A percentile compares a stretch with the other conserved stretches of the same genome.
phyloP scores from a whole-genome alignment of 2,797 vertebrate species.

The Alca torda region DNA sequence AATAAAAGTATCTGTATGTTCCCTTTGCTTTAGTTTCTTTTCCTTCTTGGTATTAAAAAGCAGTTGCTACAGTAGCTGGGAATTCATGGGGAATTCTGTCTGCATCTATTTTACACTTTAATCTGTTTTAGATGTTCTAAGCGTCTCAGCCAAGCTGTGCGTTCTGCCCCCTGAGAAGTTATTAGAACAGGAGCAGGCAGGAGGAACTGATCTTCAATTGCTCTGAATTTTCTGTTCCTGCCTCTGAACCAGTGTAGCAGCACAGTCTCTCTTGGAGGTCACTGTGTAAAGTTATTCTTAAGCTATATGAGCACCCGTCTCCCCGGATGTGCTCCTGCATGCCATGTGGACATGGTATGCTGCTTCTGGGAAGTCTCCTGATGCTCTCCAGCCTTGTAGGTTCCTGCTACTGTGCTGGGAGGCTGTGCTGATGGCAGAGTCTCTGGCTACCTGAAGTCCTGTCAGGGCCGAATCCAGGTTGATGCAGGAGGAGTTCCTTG shows the following conservation, averaged over 20 bases:
- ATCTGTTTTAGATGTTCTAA: neutral
- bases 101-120: neutral
- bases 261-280: fast-evolving
- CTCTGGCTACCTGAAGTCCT: neutral
- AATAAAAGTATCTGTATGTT: constrained; percentile 86
- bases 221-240: neutral
- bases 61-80: neutral
- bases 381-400: neutral
- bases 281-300: neutral
- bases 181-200: neutral
- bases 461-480: neutral
- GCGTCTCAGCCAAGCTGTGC: neutral
- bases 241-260: neutral
- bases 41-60: neutral
- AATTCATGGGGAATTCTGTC: neutral
- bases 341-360: fast-evolving
- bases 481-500: neutral
- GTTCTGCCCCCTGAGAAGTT: neutral
- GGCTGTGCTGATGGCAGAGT: neutral
- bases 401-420: fast-evolving
- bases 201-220: neutral
- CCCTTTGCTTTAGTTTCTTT: constrained; percentile 65
- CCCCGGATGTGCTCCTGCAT: neutral
- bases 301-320: neutral
- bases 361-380: neutral